A percentile compares a stretch with the other conserved stretches of the same genome.
Evolutionary conservation across 2,888 invertebrate genomes (phyloP).

Genomic region (Stictocephala bisonia): DNA sequence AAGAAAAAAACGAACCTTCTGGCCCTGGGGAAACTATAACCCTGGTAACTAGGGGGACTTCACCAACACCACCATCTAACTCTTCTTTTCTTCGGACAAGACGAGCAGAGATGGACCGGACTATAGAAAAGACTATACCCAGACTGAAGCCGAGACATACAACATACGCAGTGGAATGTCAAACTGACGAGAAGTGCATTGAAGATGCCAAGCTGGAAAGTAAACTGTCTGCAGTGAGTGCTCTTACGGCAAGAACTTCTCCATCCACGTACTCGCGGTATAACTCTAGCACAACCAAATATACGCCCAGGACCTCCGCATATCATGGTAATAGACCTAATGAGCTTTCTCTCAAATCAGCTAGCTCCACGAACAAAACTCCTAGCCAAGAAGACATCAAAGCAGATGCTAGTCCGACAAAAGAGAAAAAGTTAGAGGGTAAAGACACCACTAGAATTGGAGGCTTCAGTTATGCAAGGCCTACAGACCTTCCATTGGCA

Average conservation of each 20-base stretch:
- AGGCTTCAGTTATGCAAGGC: conserved; percentile 61
- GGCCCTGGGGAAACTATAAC: conserved; percentile 66
- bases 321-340: conserved; percentile 42
- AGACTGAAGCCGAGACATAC: conserved; percentile 49
- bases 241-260: conserved; percentile 10
- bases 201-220: conserved; percentile 51
- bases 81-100: conserved; percentile 72
- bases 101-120: conserved; percentile 78
- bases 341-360: conserved; percentile 42
- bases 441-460: conserved; percentile 59
- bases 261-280: conserved; percentile 25
- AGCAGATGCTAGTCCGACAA: conserved; percentile 29
- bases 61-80: conserved; percentile 79
- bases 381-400: conserved; percentile 27
- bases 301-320: conserved; percentile 34
- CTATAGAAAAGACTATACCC: conserved; percentile 73
- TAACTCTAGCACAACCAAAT: conserved; percentile 6
- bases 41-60: conserved; percentile 80
- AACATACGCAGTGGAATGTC: conserved; percentile 66
- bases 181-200: conserved; percentile 65
- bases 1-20: conserved; percentile 8
- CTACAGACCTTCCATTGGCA: conserved; percentile 62
- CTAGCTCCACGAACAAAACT: background rate
- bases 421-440: conserved; percentile 37
- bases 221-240: conserved; percentile 52